Conservation (phyloP, 2,113 vertebrate genomes). For the Microcebus lehilahytsara region DNA sequence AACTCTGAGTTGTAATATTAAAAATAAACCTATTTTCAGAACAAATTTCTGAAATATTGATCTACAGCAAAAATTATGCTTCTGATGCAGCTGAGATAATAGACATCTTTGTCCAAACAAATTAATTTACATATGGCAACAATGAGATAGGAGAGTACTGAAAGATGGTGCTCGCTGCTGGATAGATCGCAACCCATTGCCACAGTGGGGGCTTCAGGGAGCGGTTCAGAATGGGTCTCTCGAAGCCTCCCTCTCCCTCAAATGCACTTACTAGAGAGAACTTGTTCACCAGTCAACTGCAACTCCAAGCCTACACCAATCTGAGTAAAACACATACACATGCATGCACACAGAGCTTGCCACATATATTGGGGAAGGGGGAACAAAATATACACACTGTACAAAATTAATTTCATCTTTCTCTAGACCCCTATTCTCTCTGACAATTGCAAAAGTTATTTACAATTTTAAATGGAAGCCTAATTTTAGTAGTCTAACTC, state of each 20-base stretch:
- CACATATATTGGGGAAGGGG: neutral
- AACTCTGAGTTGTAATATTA: neutral
- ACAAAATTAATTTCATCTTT: neutral
- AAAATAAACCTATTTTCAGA: slow-evolving; percentile 39
- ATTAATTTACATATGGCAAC: neutral
- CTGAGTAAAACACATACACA: neutral
- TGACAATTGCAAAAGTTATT: neutral
- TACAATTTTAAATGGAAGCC: neutral
- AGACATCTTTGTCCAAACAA: neutral
- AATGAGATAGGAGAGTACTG: neutral
- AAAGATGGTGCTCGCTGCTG: neutral
- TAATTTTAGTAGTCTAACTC: neutral
- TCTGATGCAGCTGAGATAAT: neutral
- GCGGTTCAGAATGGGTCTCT: neutral
- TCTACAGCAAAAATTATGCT: neutral
- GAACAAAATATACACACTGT: neutral
- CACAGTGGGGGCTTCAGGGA: neutral
- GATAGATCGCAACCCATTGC: neutral
- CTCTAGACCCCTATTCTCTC: neutral
- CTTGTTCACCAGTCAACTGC: neutral
- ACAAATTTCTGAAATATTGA: neutral
- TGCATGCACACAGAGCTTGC: neutral
- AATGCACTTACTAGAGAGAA: neutral
- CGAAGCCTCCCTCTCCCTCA: neutral
- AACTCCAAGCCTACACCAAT: neutral